Conservation (phyloP, 2,113 vertebrate genomes). For the Triplophysa tibetana region DNA sequence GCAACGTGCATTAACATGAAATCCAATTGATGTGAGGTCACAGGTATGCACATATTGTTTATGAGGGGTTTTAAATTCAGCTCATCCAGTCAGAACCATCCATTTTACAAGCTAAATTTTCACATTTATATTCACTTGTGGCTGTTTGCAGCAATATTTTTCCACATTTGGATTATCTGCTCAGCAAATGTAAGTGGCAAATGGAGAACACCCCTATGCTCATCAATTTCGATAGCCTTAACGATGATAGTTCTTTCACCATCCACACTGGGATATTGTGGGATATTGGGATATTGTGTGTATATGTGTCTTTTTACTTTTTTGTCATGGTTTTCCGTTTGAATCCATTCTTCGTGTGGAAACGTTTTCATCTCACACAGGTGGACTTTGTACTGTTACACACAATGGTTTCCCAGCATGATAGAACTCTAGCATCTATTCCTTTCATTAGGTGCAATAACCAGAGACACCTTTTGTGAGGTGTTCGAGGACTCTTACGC, state of each 20-base stretch:
- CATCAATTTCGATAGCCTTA: slow-evolving; percentile 39
- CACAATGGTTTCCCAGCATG: slow-evolving; percentile 47
- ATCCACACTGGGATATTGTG: background rate
- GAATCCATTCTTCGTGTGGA: slow-evolving; percentile 3
- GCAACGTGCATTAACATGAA: no score
- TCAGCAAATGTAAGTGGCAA: background rate
- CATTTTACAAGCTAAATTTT: background rate
- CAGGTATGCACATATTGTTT: background rate
- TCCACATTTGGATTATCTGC: background rate
- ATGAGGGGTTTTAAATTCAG: background rate
- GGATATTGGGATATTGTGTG: no score
- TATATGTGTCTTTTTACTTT: background rate
- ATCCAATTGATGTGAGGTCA: background rate
- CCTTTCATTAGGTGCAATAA: slow-evolving; percentile 29
- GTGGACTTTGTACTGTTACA: background rate
- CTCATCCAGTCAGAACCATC: background rate
- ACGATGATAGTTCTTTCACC: slow-evolving; percentile 46
- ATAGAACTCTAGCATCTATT: slow-evolving; percentile 37
- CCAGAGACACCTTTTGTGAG: slow-evolving; percentile 26
- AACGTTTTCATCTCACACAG: slow-evolving; percentile 1
- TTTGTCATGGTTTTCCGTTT: slow-evolving; percentile 10
- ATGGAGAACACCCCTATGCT: background rate
- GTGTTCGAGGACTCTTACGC: background rate
- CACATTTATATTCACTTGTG: background rate
- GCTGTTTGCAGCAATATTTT: background rate